Percentiles rank a stretch among this genome's conserved stretches.
These are phyloP conservation scores for Lasioglossum vierecki DNA, from an alignment of 2,888 invertebrate genomes.

Conservation along the genomic window DNA sequence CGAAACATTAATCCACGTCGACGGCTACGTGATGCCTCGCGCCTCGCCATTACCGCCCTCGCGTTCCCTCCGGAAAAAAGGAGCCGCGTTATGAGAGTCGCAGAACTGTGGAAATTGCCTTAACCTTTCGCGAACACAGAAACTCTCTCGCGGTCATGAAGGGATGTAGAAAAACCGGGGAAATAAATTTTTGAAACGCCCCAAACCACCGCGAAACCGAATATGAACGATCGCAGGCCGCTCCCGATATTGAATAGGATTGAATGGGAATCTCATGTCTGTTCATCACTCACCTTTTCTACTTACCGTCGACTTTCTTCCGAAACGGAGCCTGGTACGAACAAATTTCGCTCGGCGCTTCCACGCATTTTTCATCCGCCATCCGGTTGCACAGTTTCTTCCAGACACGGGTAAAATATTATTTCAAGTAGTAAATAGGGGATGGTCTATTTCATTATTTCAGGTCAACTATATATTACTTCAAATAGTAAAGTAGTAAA, in stretches of 20 bases:
- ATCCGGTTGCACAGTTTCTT: background rate
- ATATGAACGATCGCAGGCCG: background rate
- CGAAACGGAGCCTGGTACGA: background rate
- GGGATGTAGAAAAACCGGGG: background rate
- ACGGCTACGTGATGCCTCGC: constrained; percentile 57
- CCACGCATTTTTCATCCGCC: background rate
- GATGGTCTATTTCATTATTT: background rate
- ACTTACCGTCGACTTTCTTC: constrained; percentile 11
- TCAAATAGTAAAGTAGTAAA: too few relatives aligned
- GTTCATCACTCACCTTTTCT: constrained; percentile 18
- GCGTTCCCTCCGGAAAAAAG: background rate
- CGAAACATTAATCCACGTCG: constrained; percentile 68
- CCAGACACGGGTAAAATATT: background rate
- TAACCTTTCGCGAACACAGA: background rate
- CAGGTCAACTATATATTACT: too few relatives aligned
- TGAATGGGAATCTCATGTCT: constrained; percentile 9
- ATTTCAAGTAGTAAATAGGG: background rate
- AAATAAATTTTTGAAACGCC: background rate
- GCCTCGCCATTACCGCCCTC: constrained; percentile 28
- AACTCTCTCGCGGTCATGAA: background rate
- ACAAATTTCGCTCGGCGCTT: background rate
- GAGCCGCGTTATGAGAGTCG: constrained; percentile 11
- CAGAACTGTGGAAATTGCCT: constrained; percentile 23
- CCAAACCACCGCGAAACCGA: background rate
- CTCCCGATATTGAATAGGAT: constrained; percentile 7